These are phyloP conservation scores for Lycophotia porphyrea DNA, from an alignment of 2,888 invertebrate genomes.

Conservation along the genomic window DNA sequence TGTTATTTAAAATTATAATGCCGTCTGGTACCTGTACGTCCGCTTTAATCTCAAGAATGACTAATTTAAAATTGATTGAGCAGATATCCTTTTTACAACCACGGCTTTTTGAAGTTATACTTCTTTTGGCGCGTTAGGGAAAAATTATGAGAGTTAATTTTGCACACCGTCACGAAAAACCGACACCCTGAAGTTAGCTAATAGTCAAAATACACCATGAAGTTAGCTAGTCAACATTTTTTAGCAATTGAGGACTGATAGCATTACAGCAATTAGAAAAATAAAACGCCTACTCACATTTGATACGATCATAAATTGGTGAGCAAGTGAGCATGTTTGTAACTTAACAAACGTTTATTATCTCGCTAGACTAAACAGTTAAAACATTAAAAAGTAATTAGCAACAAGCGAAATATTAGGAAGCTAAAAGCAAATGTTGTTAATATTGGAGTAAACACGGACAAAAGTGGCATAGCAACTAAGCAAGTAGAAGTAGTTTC, in stretches of 20 bases:
- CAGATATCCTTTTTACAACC: conserved; percentile 2
- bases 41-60: conserved; percentile 11
- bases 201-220: too few relatives aligned
- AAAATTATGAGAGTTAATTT: too few relatives aligned
- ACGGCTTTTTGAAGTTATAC: too few relatives aligned
- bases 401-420: conserved; percentile 10
- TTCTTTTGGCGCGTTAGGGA: too few relatives aligned
- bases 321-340: conserved; percentile 1
- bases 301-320: neutral
- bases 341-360: conserved; percentile 35
- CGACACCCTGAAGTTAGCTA: too few relatives aligned
- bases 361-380: conserved; percentile 21
- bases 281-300: conserved; percentile 15
- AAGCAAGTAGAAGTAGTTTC: neutral
- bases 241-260: neutral
- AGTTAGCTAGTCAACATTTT: too few relatives aligned
- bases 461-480: conserved; percentile 9
- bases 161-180: too few relatives aligned
- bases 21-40: conserved; percentile 10
- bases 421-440: conserved; percentile 3
- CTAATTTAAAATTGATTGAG: conserved; percentile 1
- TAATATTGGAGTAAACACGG: neutral
- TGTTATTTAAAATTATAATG: conserved; percentile 35
- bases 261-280: conserved; percentile 6
- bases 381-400: conserved; percentile 43